phyloP scores from a whole-genome alignment of 92 coral and sea anemone genomes.

The Palythoa grandiflora region DNA sequence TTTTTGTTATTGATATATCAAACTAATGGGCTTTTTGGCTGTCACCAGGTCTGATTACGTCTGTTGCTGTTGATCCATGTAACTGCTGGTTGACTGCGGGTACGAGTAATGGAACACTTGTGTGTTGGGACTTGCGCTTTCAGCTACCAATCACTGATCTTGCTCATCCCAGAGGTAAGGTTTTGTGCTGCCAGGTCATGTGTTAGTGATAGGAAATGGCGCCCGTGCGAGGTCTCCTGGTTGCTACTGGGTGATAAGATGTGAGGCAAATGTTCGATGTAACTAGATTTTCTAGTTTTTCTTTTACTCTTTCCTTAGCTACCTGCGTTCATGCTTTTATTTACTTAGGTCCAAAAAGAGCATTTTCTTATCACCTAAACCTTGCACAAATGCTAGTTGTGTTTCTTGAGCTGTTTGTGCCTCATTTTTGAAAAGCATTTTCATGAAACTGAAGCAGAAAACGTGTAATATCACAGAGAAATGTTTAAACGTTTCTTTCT shows the following conservation, averaged over 20 bases:
- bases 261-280: too few species aligned
- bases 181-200: not conserved
- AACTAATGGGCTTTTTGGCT: not conserved
- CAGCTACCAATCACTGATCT: conserved; percentile 94
- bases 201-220: not conserved
- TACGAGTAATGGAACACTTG: conserved; percentile 87
- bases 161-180: conserved; percentile 94
- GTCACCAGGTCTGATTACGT: conserved; percentile 86
- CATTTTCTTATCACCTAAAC: too few species aligned
- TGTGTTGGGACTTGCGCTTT: conserved; percentile 98
- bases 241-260: too few species aligned
- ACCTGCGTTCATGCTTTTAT: too few species aligned
- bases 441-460: too few species aligned
- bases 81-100: conserved; percentile 98
- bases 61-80: conserved; percentile 96
- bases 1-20: not conserved
- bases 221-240: too few species aligned
- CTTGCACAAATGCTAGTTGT: too few species aligned
- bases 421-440: too few species aligned
- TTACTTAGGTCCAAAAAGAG: too few species aligned
- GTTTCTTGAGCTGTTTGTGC: too few species aligned
- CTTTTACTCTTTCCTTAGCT: too few species aligned
- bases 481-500: not conserved
- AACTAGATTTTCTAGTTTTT: too few species aligned
- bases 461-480: not conserved